Percentiles rank a stretch among this genome's conserved stretches.
Evolutionary conservation across 1,140 invertebrate genomes (phyloP).

Genomic region (Oreohelix idahoensis): DNA sequence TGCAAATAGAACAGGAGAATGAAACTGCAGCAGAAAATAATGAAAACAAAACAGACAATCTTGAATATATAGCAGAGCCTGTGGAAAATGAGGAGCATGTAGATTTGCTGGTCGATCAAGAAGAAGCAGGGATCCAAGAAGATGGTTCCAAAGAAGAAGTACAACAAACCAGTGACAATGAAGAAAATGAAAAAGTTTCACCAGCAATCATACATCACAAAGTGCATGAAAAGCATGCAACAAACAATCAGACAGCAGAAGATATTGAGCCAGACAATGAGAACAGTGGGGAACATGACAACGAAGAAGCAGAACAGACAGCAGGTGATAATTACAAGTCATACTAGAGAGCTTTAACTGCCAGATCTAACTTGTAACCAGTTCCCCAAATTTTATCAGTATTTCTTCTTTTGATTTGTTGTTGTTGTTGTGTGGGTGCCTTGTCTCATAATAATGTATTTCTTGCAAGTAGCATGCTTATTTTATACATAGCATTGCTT

Average conservation of each 20-base stretch:
- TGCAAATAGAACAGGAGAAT: background rate
- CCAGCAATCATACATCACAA: background rate
- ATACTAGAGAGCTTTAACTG: no score
- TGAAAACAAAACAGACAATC: background rate
- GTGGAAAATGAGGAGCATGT: background rate
- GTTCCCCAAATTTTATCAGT: no score
- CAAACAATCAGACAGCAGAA: background rate
- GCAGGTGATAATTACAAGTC: no score
- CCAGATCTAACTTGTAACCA: no score
- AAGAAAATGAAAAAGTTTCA: conserved; percentile 1
- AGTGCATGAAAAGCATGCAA: conserved; percentile 11
- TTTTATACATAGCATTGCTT: no score
- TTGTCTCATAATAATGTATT: no score
- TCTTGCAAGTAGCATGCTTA: no score
- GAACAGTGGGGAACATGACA: no score
- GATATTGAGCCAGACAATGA: no score
- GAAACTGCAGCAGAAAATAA: background rate
- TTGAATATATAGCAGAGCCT: background rate
- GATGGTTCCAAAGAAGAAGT: background rate
- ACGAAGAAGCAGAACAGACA: no score
- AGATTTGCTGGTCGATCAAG: background rate
- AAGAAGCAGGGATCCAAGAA: background rate
- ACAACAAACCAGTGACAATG: background rate
- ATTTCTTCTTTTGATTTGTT: no score
- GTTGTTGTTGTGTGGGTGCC: no score